Evolutionary conservation across 2,888 invertebrate genomes (phyloP).

Genomic region (Temnothorax unifasciatus): DNA sequence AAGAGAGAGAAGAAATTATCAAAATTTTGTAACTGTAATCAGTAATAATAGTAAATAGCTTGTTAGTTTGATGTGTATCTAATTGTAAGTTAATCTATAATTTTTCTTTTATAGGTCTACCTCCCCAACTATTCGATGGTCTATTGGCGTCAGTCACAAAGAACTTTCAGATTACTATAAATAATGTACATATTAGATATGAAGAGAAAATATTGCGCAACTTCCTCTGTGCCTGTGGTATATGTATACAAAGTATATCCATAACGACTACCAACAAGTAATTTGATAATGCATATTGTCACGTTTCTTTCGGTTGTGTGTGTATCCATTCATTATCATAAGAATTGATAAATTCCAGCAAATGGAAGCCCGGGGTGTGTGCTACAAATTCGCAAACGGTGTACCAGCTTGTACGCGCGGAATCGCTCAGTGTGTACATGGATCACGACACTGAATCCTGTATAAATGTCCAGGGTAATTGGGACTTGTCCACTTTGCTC

Average conservation of each 20-base stretch:
- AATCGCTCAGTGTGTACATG: constrained; percentile 93
- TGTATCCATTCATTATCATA: background rate
- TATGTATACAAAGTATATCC: constrained; percentile 92
- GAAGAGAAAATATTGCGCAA: constrained; percentile 91
- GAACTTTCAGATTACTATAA: constrained; percentile 92
- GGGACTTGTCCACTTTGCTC: constrained; percentile 88
- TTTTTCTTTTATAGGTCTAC: constrained; percentile 87
- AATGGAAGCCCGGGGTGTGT: constrained; percentile 92
- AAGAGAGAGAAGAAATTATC: background rate
- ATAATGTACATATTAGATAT: constrained; percentile 93
- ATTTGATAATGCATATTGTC: constrained; percentile 60
- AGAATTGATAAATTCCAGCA: constrained; percentile 86
- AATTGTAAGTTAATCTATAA: background rate
- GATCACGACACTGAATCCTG: constrained; percentile 88
- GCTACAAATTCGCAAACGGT: constrained; percentile 88
- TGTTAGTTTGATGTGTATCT: background rate
- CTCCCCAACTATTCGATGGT: constrained; percentile 91
- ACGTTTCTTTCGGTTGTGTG: background rate
- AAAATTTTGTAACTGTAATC: background rate
- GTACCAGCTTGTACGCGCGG: constrained; percentile 92
- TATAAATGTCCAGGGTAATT: constrained; percentile 73
- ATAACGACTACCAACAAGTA: constrained; percentile 94
- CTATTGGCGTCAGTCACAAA: constrained; percentile 92
- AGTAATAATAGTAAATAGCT: background rate
- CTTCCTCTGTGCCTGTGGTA: constrained; percentile 91